These are phyloP conservation scores for Boloria euphrosyne DNA, from an alignment of 2,888 invertebrate genomes.

Conservation along the genomic window DNA sequence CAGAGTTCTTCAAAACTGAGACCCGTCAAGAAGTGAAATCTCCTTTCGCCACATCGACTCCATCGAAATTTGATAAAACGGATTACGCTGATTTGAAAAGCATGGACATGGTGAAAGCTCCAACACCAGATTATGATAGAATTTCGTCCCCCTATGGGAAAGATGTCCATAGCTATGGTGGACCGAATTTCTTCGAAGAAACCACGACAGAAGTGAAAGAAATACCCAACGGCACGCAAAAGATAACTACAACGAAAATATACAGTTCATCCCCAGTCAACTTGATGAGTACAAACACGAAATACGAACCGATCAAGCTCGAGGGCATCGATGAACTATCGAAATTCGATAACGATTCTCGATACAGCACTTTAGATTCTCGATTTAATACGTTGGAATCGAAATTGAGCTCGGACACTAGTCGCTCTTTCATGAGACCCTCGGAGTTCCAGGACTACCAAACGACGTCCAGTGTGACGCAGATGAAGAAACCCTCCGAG, in stretches of 20 bases:
- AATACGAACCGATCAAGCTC: slow-evolving; percentile 73
- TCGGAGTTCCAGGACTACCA: slow-evolving; percentile 77
- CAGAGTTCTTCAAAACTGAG: slow-evolving; percentile 64
- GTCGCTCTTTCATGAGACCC: slow-evolving; percentile 76
- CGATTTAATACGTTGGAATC: slow-evolving; percentile 73
- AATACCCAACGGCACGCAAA: slow-evolving; percentile 80
- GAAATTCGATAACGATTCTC: slow-evolving; percentile 77
- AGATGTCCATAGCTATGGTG: slow-evolving; percentile 66
- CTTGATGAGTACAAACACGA: slow-evolving; percentile 73
- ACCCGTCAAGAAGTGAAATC: slow-evolving; percentile 65
- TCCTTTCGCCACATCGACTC: slow-evolving; percentile 69
- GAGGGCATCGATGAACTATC: slow-evolving; percentile 80
- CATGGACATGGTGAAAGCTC: slow-evolving; percentile 68
- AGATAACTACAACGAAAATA: slow-evolving; percentile 81
- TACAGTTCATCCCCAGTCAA: slow-evolving; percentile 82
- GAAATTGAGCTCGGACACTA: slow-evolving; percentile 74
- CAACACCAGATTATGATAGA: slow-evolving; percentile 70
- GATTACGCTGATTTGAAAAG: slow-evolving; percentile 48
- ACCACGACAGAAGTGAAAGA: slow-evolving; percentile 79
- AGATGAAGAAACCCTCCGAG: slow-evolving; percentile 66
- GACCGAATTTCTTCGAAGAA: slow-evolving; percentile 75
- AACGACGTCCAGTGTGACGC: slow-evolving; percentile 54
- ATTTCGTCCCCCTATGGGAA: slow-evolving; percentile 73
- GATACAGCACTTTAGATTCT: slow-evolving; percentile 74
- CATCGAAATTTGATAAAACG: slow-evolving; percentile 59